These are phyloP conservation scores for Anguilla megastoma DNA, from an alignment of 2,797 vertebrate species.

Conservation along the genomic window DNA sequence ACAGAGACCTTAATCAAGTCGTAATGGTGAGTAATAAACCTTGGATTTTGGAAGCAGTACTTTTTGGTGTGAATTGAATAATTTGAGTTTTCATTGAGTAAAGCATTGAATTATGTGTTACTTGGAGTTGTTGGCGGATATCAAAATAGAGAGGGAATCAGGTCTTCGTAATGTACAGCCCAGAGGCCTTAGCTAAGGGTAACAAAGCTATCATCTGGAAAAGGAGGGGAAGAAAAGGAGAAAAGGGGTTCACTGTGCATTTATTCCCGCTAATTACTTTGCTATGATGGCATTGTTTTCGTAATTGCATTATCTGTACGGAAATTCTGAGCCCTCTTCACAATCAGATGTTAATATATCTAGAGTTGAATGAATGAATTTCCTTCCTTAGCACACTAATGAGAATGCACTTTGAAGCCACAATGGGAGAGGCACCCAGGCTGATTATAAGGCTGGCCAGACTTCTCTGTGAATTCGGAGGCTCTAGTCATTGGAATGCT, in stretches of 20 bases:
- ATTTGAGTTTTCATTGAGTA: background rate
- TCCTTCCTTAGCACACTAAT: background rate
- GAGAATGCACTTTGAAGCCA: background rate
- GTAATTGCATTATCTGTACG: slow-evolving; percentile 7
- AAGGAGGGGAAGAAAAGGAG: background rate
- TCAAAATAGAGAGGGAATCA: background rate
- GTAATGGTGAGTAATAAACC: too few relatives aligned
- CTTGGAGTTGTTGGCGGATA: background rate
- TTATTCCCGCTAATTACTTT: background rate
- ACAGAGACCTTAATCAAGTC: too few relatives aligned
- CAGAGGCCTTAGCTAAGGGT: background rate
- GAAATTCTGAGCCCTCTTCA: background rate
- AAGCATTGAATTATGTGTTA: background rate
- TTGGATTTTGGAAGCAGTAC: too few relatives aligned
- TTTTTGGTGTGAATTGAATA: background rate
- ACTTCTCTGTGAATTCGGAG: background rate
- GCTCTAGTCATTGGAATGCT: background rate
- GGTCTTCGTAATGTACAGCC: background rate
- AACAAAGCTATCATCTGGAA: background rate
- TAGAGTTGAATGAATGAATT: background rate
- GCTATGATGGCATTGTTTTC: background rate
- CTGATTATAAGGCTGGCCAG: background rate
- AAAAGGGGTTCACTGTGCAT: background rate
- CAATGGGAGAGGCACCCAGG: background rate
- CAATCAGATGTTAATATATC: background rate